Conservation (phyloP, 2,797 vertebrate species). For the Sebastes kiyomatsui region DNA sequence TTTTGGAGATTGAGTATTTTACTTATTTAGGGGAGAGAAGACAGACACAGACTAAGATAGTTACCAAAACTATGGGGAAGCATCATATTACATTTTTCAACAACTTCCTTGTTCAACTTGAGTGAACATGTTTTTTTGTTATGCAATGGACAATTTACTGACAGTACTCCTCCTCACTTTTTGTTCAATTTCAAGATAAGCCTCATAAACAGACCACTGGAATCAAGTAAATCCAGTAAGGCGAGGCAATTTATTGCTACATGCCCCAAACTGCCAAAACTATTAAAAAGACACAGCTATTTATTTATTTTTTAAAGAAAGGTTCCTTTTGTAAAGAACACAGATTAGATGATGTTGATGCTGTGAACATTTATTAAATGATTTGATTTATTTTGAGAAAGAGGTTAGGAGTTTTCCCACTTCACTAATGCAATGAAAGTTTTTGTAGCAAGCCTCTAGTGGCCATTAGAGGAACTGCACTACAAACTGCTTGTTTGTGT, state of each 20-base stretch:
- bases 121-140: background rate
- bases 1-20: background rate
- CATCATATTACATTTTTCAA: background rate
- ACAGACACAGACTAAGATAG: background rate
- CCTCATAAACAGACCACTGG: background rate
- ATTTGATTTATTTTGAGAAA: background rate
- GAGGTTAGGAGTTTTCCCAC: background rate
- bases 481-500: background rate
- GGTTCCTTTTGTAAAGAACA: background rate
- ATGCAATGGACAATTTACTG: background rate
- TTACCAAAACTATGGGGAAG: background rate
- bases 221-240: background rate
- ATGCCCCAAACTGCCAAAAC: background rate
- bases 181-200: background rate
- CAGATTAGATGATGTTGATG: background rate
- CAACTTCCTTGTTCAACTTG: background rate
- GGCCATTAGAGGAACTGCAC: background rate
- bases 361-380: background rate
- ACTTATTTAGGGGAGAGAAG: background rate
- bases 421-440: background rate
- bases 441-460: background rate
- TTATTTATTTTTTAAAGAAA: background rate
- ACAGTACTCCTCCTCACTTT: background rate
- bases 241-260: background rate
- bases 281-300: background rate